Conservation (phyloP, 2,797 vertebrate genomes). For the Chromis chromis region DNA sequence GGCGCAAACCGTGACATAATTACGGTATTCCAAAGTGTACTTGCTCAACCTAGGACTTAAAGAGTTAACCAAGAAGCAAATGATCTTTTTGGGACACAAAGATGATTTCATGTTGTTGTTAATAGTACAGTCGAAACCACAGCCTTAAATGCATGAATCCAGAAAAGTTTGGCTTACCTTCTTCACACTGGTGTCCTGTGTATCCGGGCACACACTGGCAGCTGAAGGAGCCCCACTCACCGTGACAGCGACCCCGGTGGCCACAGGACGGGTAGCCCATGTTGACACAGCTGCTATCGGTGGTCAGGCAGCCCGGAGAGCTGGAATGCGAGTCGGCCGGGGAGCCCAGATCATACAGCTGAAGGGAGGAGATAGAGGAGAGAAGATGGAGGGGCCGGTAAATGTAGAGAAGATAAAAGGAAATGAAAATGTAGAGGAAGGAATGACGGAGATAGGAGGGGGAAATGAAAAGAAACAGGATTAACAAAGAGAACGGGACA, state of each 20-base stretch:
- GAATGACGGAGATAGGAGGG: neutral
- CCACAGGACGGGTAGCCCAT: constrained; percentile 88
- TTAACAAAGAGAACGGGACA: neutral
- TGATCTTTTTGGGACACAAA: neutral
- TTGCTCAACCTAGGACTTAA: too few relatives aligned
- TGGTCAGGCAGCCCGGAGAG: constrained; percentile 88
- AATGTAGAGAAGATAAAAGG: constrained; percentile 10
- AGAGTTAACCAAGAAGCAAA: neutral
- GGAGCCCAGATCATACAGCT: constrained; percentile 90
- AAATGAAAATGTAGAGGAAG: neutral
- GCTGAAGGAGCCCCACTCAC: constrained; percentile 89
- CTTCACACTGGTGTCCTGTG: constrained; percentile 86
- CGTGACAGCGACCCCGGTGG: constrained; percentile 85
- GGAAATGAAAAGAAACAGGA: neutral
- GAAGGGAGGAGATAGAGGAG: constrained; percentile 53
- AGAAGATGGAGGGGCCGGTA: constrained; percentile 13
- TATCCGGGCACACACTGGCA: constrained; percentile 90
- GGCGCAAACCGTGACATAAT: too few relatives aligned
- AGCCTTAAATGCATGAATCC: neutral
- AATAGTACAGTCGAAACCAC: neutral
- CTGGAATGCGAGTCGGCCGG: constrained; percentile 89
- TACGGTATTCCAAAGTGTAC: too few relatives aligned
- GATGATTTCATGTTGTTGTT: constrained; percentile 15
- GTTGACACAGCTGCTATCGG: constrained; percentile 89
- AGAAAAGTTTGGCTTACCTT: constrained; percentile 76